phyloP scores from a whole-genome alignment of 2,113 vertebrate species.

The Pseudolaguvia tuberculata region DNA sequence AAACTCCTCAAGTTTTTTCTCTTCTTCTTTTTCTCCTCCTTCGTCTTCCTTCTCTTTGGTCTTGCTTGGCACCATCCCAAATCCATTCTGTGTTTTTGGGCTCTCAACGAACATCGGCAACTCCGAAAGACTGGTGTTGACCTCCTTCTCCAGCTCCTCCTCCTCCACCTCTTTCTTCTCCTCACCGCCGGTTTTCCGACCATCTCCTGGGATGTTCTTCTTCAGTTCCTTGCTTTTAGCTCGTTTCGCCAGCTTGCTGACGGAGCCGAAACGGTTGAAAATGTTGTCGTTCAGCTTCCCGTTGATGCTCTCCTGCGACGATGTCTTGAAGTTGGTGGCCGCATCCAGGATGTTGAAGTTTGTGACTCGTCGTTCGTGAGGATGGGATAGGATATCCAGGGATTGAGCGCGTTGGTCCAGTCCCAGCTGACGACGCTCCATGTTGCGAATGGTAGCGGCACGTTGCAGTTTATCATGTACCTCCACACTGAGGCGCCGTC shows the following conservation, averaged over 20 bases:
- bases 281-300: slow-evolving; percentile 92
- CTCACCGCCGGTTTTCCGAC: slow-evolving; percentile 73
- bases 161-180: slow-evolving; percentile 61
- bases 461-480: slow-evolving; percentile 93
- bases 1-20: slow-evolving; percentile 70
- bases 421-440: slow-evolving; percentile 87
- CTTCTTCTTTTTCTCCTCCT: background rate
- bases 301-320: slow-evolving; percentile 93
- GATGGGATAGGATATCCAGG: slow-evolving; percentile 85
- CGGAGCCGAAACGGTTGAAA: slow-evolving; percentile 84
- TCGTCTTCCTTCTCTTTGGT: slow-evolving; percentile 80
- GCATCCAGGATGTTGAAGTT: slow-evolving; percentile 80
- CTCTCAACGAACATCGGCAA: slow-evolving; percentile 77
- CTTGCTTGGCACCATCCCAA: slow-evolving; percentile 68
- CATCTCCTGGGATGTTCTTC: slow-evolving; percentile 83
- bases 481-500: slow-evolving; percentile 87
- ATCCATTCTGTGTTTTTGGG: slow-evolving; percentile 73
- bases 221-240: slow-evolving; percentile 82
- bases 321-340: slow-evolving; percentile 81
- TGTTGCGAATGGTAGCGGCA: slow-evolving; percentile 89
- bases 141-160: slow-evolving; percentile 79
- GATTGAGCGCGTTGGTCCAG: slow-evolving; percentile 90
- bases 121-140: slow-evolving; percentile 78
- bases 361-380: slow-evolving; percentile 76
- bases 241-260: slow-evolving; percentile 80